Percentiles rank a stretch among this genome's conserved stretches.
phyloP scores from a whole-genome alignment of 2,113 vertebrate species.

The Tachycineta bicolor region DNA sequence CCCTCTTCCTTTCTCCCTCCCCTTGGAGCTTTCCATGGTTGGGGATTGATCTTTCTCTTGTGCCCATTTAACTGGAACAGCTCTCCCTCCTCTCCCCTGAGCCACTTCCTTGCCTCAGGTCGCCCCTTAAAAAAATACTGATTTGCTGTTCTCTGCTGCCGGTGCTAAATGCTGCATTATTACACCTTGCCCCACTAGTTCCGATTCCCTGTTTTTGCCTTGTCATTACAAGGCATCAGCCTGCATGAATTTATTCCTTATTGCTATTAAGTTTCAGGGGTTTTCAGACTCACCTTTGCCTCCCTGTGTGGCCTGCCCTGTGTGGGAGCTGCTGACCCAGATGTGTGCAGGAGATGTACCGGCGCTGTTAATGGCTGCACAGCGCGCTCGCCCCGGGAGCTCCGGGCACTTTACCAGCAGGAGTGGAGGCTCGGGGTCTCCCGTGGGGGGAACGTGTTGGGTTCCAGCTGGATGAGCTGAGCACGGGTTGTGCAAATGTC shows the following conservation, averaged over 20 bases:
- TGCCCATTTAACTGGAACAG: constrained; percentile 36
- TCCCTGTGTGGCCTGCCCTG: neutral
- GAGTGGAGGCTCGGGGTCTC: neutral
- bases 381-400: rapidly evolving
- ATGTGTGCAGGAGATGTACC: neutral
- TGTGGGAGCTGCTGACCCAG: neutral
- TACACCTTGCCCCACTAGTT: neutral
- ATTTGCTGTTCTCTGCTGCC: constrained; percentile 12
- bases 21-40: neutral
- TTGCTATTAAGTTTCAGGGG: neutral
- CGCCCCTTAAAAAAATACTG: neutral
- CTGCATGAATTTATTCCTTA: neutral
- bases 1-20: neutral
- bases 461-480: neutral
- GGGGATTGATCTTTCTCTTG: constrained; percentile 35
- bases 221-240: neutral
- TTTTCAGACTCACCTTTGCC: neutral
- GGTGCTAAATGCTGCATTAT: neutral
- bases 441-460: rapidly evolving
- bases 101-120: neutral
- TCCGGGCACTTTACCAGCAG: neutral
- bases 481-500: neutral
- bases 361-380: neutral
- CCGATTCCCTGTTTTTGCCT: neutral
- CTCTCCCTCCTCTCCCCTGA: neutral